Evolutionary conservation across 2,797 vertebrate genomes (phyloP), one percentile per base, ranked within the genome.

Genomic region (Rallus crepitans): DNA sequence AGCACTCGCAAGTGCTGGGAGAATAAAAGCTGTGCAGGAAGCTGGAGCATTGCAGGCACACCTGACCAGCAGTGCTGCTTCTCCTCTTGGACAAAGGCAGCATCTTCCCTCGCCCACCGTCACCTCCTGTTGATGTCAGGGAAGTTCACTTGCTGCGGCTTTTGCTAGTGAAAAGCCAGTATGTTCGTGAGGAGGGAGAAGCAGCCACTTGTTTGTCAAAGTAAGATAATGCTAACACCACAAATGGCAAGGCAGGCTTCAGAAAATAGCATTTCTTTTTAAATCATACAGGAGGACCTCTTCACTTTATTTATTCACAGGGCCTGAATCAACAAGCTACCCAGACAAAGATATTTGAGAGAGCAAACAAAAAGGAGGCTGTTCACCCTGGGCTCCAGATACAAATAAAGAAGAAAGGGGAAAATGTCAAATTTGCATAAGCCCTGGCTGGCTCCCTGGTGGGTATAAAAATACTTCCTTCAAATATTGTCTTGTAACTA

Each of bases 371-470:
- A 90, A 61, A 87, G 48, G 42, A 70, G 61, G 18, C 40, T 57
- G 48, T 18, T 94, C 89, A 95, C 79, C 70, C 91, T 69, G 48
- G 63, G 63, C 89, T 95, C 65, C 66, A 75, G 23, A 59, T 15
- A 78, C 85, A 91, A 94, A 96, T 21, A 91, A 42, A 86, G 52
- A 78, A 90, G 77, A 63, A 80, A 93, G 63, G 81, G 70, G 87
- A 82, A 96, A 97, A 97, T 95, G 95, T 96, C 95, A 96, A 66
- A 96, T 95, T 82, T 96, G 52, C 93, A 94, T 96, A 96, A 94
- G 60, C 48, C 33, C 48, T 76, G 59, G 52, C 56, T 72, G 72
- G 59, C 15, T 96, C 70, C 73, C 94, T 76, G 37, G 33, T 79
- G 82, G 21, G 20, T 66, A 76, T 75, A 79, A 95, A 93, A 93